phyloP scores from a whole-genome alignment of 2,113 vertebrate genomes.

The Apodemus sylvaticus region DNA sequence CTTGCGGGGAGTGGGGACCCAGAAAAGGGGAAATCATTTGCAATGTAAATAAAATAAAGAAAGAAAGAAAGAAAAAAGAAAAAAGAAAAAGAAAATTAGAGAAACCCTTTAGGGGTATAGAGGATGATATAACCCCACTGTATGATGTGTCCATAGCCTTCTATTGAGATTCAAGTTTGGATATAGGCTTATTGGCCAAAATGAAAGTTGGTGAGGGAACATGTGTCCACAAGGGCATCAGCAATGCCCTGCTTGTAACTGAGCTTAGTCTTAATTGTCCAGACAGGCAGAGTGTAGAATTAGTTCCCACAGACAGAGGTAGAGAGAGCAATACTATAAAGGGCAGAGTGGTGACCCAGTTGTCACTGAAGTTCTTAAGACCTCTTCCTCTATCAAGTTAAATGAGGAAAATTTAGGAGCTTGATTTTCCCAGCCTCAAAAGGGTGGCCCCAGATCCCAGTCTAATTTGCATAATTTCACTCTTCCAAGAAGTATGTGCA shows the following conservation, averaged over 20 bases:
- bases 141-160: neutral
- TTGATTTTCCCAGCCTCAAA: neutral
- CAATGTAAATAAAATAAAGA: too few species aligned
- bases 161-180: neutral
- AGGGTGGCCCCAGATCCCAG: neutral
- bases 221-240: neutral
- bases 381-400: neutral
- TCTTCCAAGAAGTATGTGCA: too few species aligned
- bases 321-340: neutral
- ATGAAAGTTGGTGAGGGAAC: neutral
- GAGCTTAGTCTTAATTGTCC: neutral
- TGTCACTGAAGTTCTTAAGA: neutral
- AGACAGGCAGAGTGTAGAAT: neutral
- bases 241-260: neutral
- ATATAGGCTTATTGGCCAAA: neutral
- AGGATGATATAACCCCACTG: neutral
- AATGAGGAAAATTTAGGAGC: neutral
- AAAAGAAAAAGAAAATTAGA: too few species aligned
- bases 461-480: neutral
- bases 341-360: rapidly evolving
- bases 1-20: too few species aligned
- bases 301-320: neutral
- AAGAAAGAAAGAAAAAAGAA: too few species aligned
- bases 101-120: neutral
- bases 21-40: too few species aligned